Evolutionary conservation across 2,113 vertebrate species (phyloP), one percentile per base, ranked within the genome.

Genomic region (Alectura lathami): DNA sequence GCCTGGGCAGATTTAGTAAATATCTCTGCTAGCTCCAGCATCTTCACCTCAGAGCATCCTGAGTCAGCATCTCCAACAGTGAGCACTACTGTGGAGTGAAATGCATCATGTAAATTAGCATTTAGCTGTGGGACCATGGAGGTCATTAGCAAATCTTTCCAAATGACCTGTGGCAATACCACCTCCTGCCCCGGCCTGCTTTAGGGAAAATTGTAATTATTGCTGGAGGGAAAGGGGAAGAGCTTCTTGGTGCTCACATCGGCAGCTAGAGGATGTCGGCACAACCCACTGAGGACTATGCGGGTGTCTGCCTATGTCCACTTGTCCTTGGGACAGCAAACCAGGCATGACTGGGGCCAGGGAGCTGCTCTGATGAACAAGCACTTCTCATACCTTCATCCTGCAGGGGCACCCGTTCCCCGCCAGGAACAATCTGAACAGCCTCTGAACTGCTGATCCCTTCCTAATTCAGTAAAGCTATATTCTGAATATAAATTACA

Each of bases 1-100:
- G 69, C 57, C 82, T 91, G 66, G 17, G 12, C 86, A 93, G 83
- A 69, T 91, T 91, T 32, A 88, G 74, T 73, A 57, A 79, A 57
- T 91, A 88, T 88, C 63, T 94, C 66, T 80, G 60, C 57, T 95
- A 86, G 76, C 51, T 86, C 63, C 59, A 67, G 20, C 0, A 0
- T n/a, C 64, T 86, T 95, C 83, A 88, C 73, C 79, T 95, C 42
- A 17, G 34, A 53, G 62, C 83, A 95, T 81, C 72, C 29, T 42
- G 86, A 91, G 86, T 96, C 92, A 96, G 95, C 94, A 88, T 66
- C 94, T 95, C 92, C 95, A 91, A 43, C 60, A 72, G 68, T 72
- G 69, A 79, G 85, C 59, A 38, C 11, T 51, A 48, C 64, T 5
- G 10, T 15, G 6, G 50, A 86, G 78, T 32, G 70, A 94, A 83